Base-by-base conservation (phyloP, 1,140 invertebrate species). In the Tetragonula clypearis region DNA sequence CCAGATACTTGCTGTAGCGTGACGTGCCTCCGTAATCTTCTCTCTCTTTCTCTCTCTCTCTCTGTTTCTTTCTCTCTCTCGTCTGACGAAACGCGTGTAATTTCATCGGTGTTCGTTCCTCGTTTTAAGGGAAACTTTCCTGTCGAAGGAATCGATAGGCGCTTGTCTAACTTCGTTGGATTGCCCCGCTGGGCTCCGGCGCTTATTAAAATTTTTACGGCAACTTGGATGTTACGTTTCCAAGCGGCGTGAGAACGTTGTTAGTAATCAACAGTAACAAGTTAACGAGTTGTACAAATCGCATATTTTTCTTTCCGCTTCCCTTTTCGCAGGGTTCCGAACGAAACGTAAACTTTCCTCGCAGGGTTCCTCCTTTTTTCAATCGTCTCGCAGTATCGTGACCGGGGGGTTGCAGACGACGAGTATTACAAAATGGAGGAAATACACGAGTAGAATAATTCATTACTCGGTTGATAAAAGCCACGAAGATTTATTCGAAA, bases 101-200 rank as follows among this genome's bases (percentile, higher is more conserved):
- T n/a, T 49, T 19, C 23, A 14, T 69, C 15, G 3, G 14, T 30
- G 12, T 11, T 66, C 12, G 11, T 5, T 9, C n/a, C n/a, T 76
- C 60, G 19, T 58, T 77, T 77, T 12, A 66, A 41, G 23, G 35
- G 15, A 35, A 79, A 62, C 35, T 79, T 69, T 41, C n/a, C n/a
- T 55, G 73, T 80, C 76, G 71, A 73, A 58, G 74, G 72, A 84
- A 84, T 84, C 82, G 30, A 84, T 84, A 84, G 21, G 6, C 21
- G 65, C 73, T 66, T 58, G 30, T 30, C 60, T 26, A 83, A 77
- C 53, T 69, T 41, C 19, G 30, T 1, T 12, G 17, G 30, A 78
- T 68, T 69, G 53, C 55, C 73, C 23, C 49, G 58, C 17, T 30
- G 35, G 21, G 56, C 21, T 35, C 15, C 23, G 41, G 6, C 41